phyloP scores from a whole-genome alignment of 2,113 vertebrate genomes.

The Prionailurus bengalensis region DNA sequence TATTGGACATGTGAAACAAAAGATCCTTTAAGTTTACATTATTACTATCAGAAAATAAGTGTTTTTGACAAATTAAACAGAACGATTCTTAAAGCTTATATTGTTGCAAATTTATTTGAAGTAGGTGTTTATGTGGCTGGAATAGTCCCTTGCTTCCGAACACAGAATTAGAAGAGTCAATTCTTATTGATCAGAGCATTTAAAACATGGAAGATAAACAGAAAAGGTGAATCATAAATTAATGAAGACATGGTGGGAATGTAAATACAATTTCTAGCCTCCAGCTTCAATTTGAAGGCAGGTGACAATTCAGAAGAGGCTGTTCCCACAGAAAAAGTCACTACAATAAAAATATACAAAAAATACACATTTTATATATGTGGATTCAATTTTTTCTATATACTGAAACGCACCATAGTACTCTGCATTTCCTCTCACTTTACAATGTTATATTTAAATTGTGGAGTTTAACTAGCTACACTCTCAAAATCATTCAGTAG shows the following conservation, averaged over 20 bases:
- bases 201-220: slow-evolving; percentile 12
- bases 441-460: slow-evolving; percentile 14
- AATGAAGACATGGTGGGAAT: not conserved
- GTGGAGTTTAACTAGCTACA: not conserved
- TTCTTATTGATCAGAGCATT: slow-evolving; percentile 26
- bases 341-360: not conserved
- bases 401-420: not conserved
- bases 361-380: not conserved
- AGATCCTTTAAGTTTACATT: slow-evolving; percentile 50
- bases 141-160: slow-evolving; percentile 21
- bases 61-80: slow-evolving; percentile 65
- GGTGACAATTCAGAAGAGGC: not conserved
- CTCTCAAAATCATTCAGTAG: not conserved
- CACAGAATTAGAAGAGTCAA: not conserved
- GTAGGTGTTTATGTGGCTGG: not conserved
- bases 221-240: not conserved
- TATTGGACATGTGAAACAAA: slow-evolving; percentile 53
- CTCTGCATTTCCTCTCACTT: not conserved
- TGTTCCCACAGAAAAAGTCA: not conserved
- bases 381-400: not conserved
- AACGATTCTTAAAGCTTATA: slow-evolving; percentile 15
- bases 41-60: slow-evolving; percentile 57
- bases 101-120: not conserved
- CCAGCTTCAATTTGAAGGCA: not conserved
- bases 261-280: not conserved